Percentiles rank a stretch among this genome's conserved stretches.
Conservation (phyloP, 1,140 invertebrate species). For the Nomia melanderi region DNA sequence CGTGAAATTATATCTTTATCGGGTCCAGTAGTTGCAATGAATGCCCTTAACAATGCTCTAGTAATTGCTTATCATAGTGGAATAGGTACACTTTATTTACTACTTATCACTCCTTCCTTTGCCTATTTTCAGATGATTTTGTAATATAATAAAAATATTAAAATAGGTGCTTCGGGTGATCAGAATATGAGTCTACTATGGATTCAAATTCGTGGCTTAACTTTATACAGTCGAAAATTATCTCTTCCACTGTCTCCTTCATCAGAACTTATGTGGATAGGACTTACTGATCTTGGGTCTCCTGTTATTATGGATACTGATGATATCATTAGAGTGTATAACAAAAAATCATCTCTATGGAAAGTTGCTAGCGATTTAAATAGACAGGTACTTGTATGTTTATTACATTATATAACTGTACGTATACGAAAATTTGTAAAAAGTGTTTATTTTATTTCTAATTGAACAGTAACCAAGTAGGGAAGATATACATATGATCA, state of each 20-base stretch:
- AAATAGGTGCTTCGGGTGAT: constrained; percentile 73
- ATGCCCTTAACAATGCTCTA: constrained; percentile 86
- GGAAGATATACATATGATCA: no score
- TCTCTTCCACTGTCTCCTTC: constrained; percentile 87
- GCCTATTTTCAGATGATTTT: not conserved
- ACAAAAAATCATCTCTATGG: constrained; percentile 86
- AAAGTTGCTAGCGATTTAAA: constrained; percentile 88
- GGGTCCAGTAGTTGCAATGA: constrained; percentile 87
- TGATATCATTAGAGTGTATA: constrained; percentile 86
- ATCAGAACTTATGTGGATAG: constrained; percentile 89
- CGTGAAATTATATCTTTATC: constrained; percentile 88
- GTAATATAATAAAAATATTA: constrained; percentile 13
- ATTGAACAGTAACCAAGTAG: no score
- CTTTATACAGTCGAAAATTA: constrained; percentile 81
- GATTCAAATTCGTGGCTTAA: constrained; percentile 73
- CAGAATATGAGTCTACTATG: constrained; percentile 84
- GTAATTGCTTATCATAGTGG: constrained; percentile 90
- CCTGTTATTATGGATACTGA: constrained; percentile 85
- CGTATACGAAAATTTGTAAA: no score
- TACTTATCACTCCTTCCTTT: not conserved
- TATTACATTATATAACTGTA: not conserved
- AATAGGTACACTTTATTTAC: constrained; percentile 76
- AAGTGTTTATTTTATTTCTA: no score
- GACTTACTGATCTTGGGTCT: constrained; percentile 90
- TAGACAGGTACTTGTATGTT: constrained; percentile 82